These are phyloP conservation scores for Eupithecia tripunctaria DNA, from an alignment of 2,888 invertebrate species.

Conservation along the genomic window DNA sequence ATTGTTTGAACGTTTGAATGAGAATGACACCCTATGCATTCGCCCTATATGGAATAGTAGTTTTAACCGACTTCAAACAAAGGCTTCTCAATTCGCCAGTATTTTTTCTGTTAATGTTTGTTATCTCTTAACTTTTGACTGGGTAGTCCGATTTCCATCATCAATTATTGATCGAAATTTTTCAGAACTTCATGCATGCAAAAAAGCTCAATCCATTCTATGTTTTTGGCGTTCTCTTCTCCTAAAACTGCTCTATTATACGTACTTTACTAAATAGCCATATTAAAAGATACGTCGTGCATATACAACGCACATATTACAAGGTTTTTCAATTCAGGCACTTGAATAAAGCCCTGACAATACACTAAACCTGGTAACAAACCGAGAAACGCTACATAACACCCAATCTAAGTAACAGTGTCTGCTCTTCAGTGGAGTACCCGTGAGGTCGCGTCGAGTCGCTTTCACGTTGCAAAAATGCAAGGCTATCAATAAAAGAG, in stretches of 20 bases:
- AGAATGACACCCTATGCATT: background rate
- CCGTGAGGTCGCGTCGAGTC: conserved; percentile 29
- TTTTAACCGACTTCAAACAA: too few species aligned
- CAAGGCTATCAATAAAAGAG: conserved; percentile 12
- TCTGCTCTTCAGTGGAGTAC: conserved; percentile 32
- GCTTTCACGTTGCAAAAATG: conserved; percentile 25
- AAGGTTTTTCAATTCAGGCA: background rate
- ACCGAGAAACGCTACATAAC: conserved; percentile 29
- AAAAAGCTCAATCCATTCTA: background rate
- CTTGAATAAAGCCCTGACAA: background rate
- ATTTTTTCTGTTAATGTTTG: too few species aligned
- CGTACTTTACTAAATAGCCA: too few species aligned
- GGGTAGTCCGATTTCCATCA: too few species aligned
- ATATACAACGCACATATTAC: too few species aligned
- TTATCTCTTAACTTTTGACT: too few species aligned
- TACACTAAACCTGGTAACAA: conserved; percentile 7
- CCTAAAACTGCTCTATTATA: too few species aligned
- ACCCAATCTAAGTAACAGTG: conserved; percentile 33
- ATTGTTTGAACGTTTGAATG: too few species aligned
- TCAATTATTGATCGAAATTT: too few species aligned
- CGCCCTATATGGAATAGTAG: background rate
- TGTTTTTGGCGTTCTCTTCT: background rate
- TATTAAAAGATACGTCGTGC: background rate
- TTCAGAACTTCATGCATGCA: background rate
- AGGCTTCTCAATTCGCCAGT: too few species aligned